Conservation (phyloP, 2,888 invertebrate genomes). For the Salpingus planirostris region DNA sequence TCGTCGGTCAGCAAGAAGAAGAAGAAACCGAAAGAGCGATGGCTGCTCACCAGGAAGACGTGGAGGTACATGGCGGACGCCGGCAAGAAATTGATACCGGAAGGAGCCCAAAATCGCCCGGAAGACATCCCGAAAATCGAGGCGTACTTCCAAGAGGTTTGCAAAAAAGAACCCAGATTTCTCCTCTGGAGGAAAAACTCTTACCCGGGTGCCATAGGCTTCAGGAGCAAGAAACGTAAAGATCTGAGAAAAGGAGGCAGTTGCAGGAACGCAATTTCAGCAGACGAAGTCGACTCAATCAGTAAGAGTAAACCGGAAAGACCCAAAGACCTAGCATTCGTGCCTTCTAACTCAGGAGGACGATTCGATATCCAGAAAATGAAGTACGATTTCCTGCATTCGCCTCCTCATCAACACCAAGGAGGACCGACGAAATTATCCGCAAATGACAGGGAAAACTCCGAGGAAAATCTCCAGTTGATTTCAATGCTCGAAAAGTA, state of each 20-base stretch:
- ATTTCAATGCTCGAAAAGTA: constrained; percentile 60
- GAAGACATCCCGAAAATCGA: constrained; percentile 76
- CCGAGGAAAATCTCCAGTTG: constrained; percentile 48
- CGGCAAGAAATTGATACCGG: constrained; percentile 77
- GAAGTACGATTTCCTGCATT: constrained; percentile 56
- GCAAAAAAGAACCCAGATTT: constrained; percentile 68
- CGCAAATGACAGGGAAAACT: constrained; percentile 28
- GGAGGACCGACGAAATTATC: not conserved
- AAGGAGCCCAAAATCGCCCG: constrained; percentile 59
- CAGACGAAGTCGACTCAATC: constrained; percentile 50
- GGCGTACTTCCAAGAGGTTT: constrained; percentile 75
- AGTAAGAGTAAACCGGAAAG: constrained; percentile 41
- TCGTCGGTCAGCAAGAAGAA: constrained; percentile 48
- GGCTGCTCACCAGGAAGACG: constrained; percentile 80
- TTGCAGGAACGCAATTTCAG: constrained; percentile 57
- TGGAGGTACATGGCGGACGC: constrained; percentile 92
- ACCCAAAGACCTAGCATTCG: constrained; percentile 27
- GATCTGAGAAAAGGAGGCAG: constrained; percentile 58
- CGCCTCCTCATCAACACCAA: constrained; percentile 19
- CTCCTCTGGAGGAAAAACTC: constrained; percentile 76
- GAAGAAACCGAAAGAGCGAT: constrained; percentile 65
- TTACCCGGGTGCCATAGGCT: constrained; percentile 62
- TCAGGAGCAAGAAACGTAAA: constrained; percentile 46
- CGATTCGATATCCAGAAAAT: constrained; percentile 61
- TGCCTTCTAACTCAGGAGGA: constrained; percentile 42